A percentile compares a stretch with the other conserved stretches of the same genome.
Evolutionary conservation across 1,140 invertebrate genomes (phyloP).

Genomic region (Pogonognathellus flavescens): DNA sequence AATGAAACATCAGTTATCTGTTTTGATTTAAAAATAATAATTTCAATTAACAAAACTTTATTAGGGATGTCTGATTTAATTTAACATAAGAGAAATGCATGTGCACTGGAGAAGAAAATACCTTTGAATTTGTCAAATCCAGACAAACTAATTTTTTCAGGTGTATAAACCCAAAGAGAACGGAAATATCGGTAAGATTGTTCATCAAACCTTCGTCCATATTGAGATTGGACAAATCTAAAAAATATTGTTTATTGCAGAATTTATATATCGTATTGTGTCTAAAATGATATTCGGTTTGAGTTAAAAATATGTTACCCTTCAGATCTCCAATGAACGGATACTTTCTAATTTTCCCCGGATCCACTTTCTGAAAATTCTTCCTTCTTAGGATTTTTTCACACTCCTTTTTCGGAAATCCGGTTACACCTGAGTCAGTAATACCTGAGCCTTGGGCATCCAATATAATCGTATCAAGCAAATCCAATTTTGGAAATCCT

Average conservation of each 20-base stretch:
- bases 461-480: slow-evolving; percentile 30
- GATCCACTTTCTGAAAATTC: slow-evolving; percentile 36
- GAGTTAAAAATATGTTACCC: slow-evolving; percentile 9
- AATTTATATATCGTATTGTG: no score
- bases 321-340: slow-evolving; percentile 27
- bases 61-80: no score
- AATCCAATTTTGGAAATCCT: slow-evolving; percentile 32
- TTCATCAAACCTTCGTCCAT: slow-evolving; percentile 39
- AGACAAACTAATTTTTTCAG: slow-evolving; percentile 33
- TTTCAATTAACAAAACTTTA: no score
- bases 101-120: no score
- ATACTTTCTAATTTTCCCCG: slow-evolving; percentile 11
- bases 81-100: no score
- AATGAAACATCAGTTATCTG: slow-evolving; percentile 34
- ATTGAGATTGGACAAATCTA: slow-evolving; percentile 26
- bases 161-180: slow-evolving; percentile 28
- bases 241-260: no score
- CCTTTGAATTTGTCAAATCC: slow-evolving; percentile 39
- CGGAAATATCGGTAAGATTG: slow-evolving; percentile 36
- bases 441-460: slow-evolving; percentile 25
- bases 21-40: no score
- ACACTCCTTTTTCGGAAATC: slow-evolving; percentile 24
- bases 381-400: slow-evolving; percentile 28
- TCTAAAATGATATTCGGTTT: no score
- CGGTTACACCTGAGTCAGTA: slow-evolving; percentile 28